Percentiles rank a stretch among this genome's conserved stretches.
phyloP scores from a whole-genome alignment of 2,113 vertebrate genomes.

The Crotalus tigris region DNA sequence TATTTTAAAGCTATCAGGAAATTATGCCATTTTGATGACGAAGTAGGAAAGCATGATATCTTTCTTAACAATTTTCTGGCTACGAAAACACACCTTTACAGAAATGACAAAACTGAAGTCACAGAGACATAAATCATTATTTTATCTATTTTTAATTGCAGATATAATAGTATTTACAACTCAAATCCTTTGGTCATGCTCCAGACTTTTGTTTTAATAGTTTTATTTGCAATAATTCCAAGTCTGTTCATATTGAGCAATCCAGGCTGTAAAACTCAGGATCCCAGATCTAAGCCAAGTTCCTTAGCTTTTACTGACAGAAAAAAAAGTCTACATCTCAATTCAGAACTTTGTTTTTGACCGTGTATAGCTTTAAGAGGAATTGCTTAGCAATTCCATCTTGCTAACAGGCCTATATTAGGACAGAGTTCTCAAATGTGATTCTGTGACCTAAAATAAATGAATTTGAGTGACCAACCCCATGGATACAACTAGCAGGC shows the following conservation, averaged over 20 bases:
- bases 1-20: not conserved
- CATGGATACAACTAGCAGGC: not conserved
- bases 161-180: conserved; percentile 22
- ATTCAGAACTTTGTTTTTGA: not conserved
- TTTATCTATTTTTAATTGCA: not conserved
- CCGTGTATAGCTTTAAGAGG: not conserved
- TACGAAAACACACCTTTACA: not conserved
- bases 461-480: not conserved
- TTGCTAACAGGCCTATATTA: not conserved
- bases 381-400: not conserved
- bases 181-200: not conserved
- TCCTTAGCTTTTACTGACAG: conserved; percentile 2
- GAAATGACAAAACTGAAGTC: not conserved
- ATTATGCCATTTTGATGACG: not conserved
- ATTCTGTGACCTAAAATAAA: not conserved
- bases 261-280: conserved; percentile 10
- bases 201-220: conserved; percentile 22
- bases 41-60: not conserved
- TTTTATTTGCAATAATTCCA: not conserved
- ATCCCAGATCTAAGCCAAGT: not conserved
- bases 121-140: conserved; percentile 12
- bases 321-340: not conserved
- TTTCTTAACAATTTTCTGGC: not conserved
- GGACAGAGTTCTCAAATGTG: not conserved
- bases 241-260: not conserved